phyloP scores from a whole-genome alignment of 2,113 vertebrate genomes.

The Cynopterus brachyotis region DNA sequence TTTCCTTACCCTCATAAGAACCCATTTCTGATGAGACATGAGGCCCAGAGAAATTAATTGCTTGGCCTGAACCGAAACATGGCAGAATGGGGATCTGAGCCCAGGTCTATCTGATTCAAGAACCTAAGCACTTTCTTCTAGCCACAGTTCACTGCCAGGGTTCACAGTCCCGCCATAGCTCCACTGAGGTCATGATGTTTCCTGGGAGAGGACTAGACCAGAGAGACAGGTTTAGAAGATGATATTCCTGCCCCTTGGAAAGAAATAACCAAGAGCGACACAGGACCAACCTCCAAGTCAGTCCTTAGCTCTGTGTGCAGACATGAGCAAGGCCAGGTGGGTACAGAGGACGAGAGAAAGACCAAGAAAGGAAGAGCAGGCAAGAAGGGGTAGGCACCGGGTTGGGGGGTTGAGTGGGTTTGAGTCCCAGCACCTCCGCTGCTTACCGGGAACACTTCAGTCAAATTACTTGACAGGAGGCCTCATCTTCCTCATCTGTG shows the following conservation, averaged over 20 bases:
- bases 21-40: neutral
- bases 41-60: neutral
- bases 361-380: neutral
- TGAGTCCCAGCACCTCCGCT: neutral
- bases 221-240: neutral
- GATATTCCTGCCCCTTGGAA: neutral
- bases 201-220: neutral
- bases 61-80: neutral
- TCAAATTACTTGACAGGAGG: neutral
- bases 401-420: neutral
- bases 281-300: neutral
- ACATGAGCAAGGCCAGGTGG: neutral
- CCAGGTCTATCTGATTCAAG: neutral
- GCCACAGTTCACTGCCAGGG: neutral
- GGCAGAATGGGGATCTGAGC: neutral
- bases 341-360: neutral
- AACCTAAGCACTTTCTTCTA: neutral
- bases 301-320: neutral
- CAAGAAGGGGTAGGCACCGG: neutral
- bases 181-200: too few relatives aligned
- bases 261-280: neutral
- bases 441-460: neutral
- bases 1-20: neutral
- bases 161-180: neutral
- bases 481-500: neutral